A percentile compares a stretch with the other conserved stretches of the same genome.
Evolutionary conservation across 2,797 vertebrate genomes (phyloP).

Genomic region (Sphaeramia orbicularis): DNA sequence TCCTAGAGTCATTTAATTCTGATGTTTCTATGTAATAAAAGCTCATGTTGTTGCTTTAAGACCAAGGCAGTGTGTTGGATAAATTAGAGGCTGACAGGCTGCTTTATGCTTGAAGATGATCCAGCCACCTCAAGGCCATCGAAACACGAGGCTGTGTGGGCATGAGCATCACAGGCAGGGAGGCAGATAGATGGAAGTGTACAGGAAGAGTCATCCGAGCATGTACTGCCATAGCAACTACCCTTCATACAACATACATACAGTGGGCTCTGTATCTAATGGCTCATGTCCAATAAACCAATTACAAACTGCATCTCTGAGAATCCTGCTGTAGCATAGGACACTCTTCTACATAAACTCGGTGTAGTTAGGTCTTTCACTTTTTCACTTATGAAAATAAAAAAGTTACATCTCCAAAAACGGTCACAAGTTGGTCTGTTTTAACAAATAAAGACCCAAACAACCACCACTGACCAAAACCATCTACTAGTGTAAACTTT

Average conservation of each 20-base stretch:
- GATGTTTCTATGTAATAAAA: not conserved
- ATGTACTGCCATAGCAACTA: conserved; percentile 43
- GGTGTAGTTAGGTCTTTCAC: too few relatives aligned
- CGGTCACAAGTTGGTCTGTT: too few relatives aligned
- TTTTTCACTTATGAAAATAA: too few relatives aligned
- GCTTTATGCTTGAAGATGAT: conserved; percentile 43
- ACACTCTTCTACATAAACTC: too few relatives aligned
- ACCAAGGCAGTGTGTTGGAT: conserved; percentile 22
- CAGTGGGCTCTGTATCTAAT: conserved; percentile 22
- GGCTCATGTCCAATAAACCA: too few relatives aligned
- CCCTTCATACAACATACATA: conserved; percentile 5
- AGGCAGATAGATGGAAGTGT: conserved; percentile 10
- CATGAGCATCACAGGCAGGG: conserved; percentile 33
- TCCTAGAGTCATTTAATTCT: too few relatives aligned
- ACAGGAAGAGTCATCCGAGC: conserved; percentile 9
- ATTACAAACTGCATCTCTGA: too few relatives aligned
- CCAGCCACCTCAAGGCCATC: conserved; percentile 53
- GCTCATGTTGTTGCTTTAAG: conserved; percentile 24
- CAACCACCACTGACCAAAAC: too few relatives aligned
- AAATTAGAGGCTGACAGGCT: conserved; percentile 38
- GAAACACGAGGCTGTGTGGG: conserved; percentile 56
- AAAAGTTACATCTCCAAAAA: too few relatives aligned
- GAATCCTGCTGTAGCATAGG: too few relatives aligned
- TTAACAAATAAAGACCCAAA: too few relatives aligned
- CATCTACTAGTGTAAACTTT: too few relatives aligned